Evolutionary conservation across 2,888 invertebrate species (phyloP).

Genomic region (Synanthedon andrenaeformis): DNA sequence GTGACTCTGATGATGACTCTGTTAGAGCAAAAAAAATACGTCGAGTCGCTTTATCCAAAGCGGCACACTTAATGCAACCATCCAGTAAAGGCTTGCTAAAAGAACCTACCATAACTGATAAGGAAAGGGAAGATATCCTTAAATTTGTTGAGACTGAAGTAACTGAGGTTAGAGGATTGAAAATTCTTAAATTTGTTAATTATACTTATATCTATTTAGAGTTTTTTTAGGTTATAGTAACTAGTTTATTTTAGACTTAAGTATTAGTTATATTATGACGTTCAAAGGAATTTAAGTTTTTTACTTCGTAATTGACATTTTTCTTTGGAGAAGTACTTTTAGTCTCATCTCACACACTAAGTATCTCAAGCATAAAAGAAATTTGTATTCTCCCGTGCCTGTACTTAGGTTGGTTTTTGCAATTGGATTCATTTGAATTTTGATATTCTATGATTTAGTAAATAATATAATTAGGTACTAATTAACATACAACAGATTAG

Average conservation of each 20-base stretch:
- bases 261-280: too few species aligned
- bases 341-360: too few species aligned
- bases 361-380: too few species aligned
- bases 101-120: slow-evolving; percentile 75
- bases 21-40: slow-evolving; percentile 74
- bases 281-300: too few species aligned
- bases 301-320: too few species aligned
- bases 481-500: too few species aligned
- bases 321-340: too few species aligned
- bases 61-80: slow-evolving; percentile 37
- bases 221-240: neutral
- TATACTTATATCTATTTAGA: neutral
- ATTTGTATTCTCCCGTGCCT: too few species aligned
- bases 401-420: too few species aligned
- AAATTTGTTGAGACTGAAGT: slow-evolving; percentile 87
- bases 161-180: slow-evolving; percentile 68
- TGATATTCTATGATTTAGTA: too few species aligned
- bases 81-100: slow-evolving; percentile 65
- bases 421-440: too few species aligned
- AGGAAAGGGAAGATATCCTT: slow-evolving; percentile 83
- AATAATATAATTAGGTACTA: too few species aligned
- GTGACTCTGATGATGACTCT: slow-evolving; percentile 74
- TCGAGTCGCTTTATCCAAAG: slow-evolving; percentile 66
- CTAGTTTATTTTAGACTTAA: neutral
- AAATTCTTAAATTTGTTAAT: neutral